Conservation (phyloP, 2,888 invertebrate genomes). For the Seladonia tumulorum region DNA sequence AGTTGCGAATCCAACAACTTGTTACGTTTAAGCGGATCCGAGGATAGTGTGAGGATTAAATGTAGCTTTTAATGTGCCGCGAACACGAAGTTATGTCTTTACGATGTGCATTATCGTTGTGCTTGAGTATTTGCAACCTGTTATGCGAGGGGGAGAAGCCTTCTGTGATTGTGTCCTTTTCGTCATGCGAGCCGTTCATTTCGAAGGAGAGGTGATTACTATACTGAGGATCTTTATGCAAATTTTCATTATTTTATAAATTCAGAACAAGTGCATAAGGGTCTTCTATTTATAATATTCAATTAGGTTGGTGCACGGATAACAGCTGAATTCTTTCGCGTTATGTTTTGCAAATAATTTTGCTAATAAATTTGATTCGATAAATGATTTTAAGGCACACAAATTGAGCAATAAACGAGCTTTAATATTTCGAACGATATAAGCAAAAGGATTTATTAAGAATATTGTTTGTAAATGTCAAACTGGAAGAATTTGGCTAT, state of each 20-base stretch:
- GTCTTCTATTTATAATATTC: background rate
- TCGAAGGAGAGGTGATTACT: background rate
- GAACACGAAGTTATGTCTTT: constrained; percentile 14
- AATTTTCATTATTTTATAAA: background rate
- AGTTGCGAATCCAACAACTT: background rate
- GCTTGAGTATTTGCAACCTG: constrained; percentile 28
- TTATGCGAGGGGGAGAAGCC: constrained; percentile 10
- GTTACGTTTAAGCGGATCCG: constrained; percentile 12
- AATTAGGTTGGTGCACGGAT: no score
- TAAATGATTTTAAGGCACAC: background rate
- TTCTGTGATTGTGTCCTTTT: constrained; percentile 40
- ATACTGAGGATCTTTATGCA: background rate
- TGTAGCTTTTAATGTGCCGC: constrained; percentile 33
- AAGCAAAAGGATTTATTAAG: background rate
- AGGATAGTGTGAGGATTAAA: constrained; percentile 1
- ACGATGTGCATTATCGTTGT: constrained; percentile 26
- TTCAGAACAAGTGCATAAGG: background rate
- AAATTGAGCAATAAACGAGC: background rate
- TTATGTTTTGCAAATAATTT: background rate
- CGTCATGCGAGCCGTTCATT: constrained; percentile 11
- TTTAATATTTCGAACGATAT: background rate
- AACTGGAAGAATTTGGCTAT: background rate
- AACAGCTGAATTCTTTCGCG: no score
- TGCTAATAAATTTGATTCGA: background rate
- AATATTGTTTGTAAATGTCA: background rate